These are phyloP conservation scores for Zoanthus sociatus DNA, from an alignment of 92 coral and sea anemone genomes.

Conservation along the genomic window DNA sequence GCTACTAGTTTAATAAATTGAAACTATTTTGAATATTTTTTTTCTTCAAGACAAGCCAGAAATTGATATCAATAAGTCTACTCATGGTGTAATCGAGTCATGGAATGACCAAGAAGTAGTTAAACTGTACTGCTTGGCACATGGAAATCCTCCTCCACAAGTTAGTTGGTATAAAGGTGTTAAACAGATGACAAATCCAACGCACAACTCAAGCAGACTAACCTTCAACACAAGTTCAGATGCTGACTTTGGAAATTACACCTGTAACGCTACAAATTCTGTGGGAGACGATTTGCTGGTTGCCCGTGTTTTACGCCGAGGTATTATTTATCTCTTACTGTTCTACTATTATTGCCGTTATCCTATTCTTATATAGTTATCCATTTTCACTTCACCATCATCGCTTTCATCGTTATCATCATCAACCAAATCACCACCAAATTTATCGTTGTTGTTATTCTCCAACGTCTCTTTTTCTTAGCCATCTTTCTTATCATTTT, in stretches of 20 bases:
- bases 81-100: conserved; percentile 30
- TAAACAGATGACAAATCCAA: neutral
- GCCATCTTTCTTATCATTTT: neutral
- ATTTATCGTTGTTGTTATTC: neutral
- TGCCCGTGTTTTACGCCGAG: conserved; percentile 28
- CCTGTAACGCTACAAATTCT: conserved; percentile 5
- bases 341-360: neutral
- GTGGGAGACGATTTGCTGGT: conserved; percentile 4
- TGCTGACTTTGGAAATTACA: conserved; percentile 32
- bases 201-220: neutral
- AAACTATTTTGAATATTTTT: no score
- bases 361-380: neutral
- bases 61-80: conserved; percentile 2
- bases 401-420: neutral
- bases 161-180: conserved; percentile 17
- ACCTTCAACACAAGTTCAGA: conserved; percentile 11
- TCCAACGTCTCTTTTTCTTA: neutral
- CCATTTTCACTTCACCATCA: neutral
- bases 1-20: neutral
- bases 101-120: conserved; percentile 28
- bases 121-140: conserved; percentile 14
- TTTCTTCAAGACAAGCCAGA: conserved; percentile 31
- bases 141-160: conserved; percentile 31
- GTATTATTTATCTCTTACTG: neutral
- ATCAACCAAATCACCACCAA: neutral